Evolutionary conservation across 2,797 vertebrate species (phyloP).

Genomic region (Lacerta viridis): DNA sequence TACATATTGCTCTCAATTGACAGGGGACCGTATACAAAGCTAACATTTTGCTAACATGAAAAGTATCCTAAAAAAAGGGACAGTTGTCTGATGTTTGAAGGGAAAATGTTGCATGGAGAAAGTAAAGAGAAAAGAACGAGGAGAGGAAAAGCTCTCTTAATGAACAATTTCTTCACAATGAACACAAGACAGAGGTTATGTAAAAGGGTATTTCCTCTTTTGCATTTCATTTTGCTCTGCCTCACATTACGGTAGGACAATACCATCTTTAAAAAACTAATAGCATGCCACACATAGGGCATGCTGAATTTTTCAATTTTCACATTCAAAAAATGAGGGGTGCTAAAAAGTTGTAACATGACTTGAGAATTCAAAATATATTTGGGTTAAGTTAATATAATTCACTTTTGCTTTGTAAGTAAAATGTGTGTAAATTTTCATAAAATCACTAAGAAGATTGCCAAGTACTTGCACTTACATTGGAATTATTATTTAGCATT

Average conservation of each 20-base stretch:
- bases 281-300: no score
- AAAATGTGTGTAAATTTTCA: no score
- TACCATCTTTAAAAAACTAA: background rate
- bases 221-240: background rate
- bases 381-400: no score
- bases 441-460: no score
- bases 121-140: background rate
- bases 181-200: background rate
- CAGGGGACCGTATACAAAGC: constrained; percentile 25
- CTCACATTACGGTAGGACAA: background rate
- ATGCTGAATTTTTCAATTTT: no score
- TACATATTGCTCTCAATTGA: background rate
- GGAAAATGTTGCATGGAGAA: background rate
- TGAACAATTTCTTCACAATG: background rate
- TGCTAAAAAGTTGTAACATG: no score
- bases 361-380: no score
- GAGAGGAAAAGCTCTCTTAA: background rate
- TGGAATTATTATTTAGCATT: no score
- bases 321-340: no score
- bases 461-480: no score
- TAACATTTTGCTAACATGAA: constrained; percentile 31
- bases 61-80: constrained; percentile 10
- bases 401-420: no score
- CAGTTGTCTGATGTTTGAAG: background rate
- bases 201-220: background rate